A percentile compares a stretch with the other conserved stretches of the same genome.
Evolutionary conservation across 1,140 invertebrate genomes (phyloP).

Genomic region (Tachypleus tridentatus): DNA sequence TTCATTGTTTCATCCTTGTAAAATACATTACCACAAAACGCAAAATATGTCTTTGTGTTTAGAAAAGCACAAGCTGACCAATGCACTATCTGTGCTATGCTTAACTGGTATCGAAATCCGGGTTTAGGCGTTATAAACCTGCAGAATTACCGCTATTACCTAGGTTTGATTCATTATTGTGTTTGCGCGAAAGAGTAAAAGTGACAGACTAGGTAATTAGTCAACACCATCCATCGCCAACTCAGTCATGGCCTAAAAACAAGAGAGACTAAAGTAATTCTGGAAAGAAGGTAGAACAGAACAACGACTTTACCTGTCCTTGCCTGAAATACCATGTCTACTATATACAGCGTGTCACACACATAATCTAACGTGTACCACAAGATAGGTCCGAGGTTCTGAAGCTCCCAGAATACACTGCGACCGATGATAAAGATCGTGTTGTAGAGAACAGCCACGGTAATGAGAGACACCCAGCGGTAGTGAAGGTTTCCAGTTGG

Average conservation of each 20-base stretch:
- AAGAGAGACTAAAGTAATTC: background rate
- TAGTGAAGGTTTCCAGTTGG: constrained; percentile 40
- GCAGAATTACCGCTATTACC: no score
- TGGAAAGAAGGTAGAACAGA: background rate
- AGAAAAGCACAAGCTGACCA: no score
- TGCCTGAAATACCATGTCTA: constrained; percentile 73
- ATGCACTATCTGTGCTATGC: no score
- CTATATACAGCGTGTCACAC: constrained; percentile 73
- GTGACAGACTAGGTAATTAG: no score
- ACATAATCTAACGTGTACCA: constrained; percentile 63
- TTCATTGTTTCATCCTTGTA: no score
- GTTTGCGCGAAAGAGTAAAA: no score
- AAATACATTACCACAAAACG: no score
- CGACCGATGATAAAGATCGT: constrained; percentile 79
- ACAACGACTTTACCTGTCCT: constrained; percentile 61
- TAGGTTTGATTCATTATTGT: no score
- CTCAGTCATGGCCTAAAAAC: constrained; percentile 44
- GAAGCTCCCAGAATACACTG: constrained; percentile 81
- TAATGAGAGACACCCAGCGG: constrained; percentile 76
- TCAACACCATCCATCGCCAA: no score
- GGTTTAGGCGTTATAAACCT: no score
- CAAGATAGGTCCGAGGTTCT: constrained; percentile 61
- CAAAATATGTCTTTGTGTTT: no score
- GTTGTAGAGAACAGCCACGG: constrained; percentile 81
- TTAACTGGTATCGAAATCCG: no score